These are phyloP conservation scores for Galaxea fascicularis DNA, from an alignment of 92 coral and sea anemone species.

Conservation along the genomic window DNA sequence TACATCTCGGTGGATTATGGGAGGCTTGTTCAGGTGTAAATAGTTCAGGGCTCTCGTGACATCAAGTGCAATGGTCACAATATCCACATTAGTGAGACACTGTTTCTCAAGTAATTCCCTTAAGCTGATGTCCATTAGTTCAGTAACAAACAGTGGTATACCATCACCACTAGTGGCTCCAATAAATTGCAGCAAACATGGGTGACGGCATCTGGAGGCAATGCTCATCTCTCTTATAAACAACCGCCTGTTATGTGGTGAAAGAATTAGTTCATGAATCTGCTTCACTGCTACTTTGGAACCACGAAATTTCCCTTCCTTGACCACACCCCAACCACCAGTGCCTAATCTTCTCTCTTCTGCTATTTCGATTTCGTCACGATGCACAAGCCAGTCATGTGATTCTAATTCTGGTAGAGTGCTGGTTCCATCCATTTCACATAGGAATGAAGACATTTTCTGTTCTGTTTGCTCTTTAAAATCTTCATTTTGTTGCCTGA, in stretches of 20 bases:
- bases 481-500: slow-evolving; percentile 40
- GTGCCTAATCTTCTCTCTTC: slow-evolving; percentile 69
- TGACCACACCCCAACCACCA: slow-evolving; percentile 95
- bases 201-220: slow-evolving; percentile 95
- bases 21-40: slow-evolving; percentile 90
- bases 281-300: slow-evolving; percentile 91
- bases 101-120: slow-evolving; percentile 79
- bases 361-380: slow-evolving; percentile 81
- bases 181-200: slow-evolving; percentile 88
- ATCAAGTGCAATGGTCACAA: slow-evolving; percentile 75
- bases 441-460: slow-evolving; percentile 36
- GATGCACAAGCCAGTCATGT: slow-evolving; percentile 87
- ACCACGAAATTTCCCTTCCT: slow-evolving; percentile 90
- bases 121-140: slow-evolving; percentile 85
- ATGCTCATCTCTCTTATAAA: slow-evolving; percentile 95
- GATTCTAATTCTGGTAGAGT: slow-evolving; percentile 30
- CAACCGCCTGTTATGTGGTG: slow-evolving; percentile 91
- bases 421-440: slow-evolving; percentile 25
- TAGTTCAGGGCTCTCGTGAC: slow-evolving; percentile 90
- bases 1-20: slow-evolving; percentile 95
- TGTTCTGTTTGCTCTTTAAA: slow-evolving; percentile 44
- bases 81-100: slow-evolving; percentile 67
- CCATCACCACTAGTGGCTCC: slow-evolving; percentile 96
- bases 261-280: slow-evolving; percentile 89
- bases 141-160: slow-evolving; percentile 86